phyloP scores from a whole-genome alignment of 2,113 vertebrate species.

The Ceratotherium simum region DNA sequence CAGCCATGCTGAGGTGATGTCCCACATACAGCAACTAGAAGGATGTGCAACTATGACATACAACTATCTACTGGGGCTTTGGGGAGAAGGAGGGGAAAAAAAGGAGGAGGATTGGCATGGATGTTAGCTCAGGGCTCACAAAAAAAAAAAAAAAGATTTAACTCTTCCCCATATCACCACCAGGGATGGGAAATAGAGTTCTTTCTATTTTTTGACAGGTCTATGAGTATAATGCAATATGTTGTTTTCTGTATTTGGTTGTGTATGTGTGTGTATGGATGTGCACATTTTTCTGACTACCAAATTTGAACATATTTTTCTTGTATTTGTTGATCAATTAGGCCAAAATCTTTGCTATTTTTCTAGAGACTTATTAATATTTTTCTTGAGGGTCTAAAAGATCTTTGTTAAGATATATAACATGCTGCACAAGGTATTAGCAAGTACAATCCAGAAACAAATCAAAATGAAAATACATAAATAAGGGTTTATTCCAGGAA shows the following conservation, averaged over 20 bases:
- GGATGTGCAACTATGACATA: no score
- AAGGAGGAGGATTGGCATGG: no score
- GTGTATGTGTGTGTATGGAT: not conserved
- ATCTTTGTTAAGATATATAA: not conserved
- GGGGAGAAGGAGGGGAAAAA: no score
- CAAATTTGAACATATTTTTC: not conserved
- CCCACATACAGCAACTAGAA: no score
- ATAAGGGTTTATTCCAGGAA: not conserved
- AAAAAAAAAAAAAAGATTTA: not conserved
- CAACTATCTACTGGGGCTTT: no score
- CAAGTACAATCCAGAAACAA: not conserved
- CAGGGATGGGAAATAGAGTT: not conserved
- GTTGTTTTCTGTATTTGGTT: not conserved
- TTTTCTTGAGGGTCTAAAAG: not conserved
- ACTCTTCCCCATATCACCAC: not conserved
- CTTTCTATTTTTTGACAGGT: not conserved
- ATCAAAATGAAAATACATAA: constrained; percentile 16
- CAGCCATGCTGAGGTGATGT: no score
- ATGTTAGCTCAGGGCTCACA: no score
- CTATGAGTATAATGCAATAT: not conserved
- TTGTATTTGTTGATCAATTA: not conserved
- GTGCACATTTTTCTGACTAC: not conserved
- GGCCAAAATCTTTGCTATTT: not conserved
- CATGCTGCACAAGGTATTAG: not conserved
- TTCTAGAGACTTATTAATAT: not conserved